Evolutionary conservation across 2,113 vertebrate species (phyloP).

Genomic region (Cephalophus harveyi): DNA sequence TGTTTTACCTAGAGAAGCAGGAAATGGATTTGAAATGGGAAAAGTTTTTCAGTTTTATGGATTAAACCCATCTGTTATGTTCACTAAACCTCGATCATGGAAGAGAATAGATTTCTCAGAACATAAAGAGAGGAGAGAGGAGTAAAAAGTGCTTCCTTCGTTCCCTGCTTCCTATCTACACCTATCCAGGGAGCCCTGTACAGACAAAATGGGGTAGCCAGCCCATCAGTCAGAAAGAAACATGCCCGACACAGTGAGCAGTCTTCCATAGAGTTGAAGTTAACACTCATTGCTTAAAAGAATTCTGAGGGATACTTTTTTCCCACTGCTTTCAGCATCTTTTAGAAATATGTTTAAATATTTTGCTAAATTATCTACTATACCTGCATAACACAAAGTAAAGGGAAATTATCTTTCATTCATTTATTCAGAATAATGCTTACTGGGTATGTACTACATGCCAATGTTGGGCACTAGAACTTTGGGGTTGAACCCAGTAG

Average conservation of each 20-base stretch:
- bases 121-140: neutral
- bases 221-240: neutral
- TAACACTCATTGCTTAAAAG: neutral
- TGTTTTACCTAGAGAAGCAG: slow-evolving; percentile 52
- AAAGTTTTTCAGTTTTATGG: slow-evolving; percentile 59
- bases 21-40: slow-evolving; percentile 55
- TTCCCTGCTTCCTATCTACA: neutral
- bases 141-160: neutral
- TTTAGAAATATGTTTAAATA: slow-evolving; percentile 1
- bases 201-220: neutral
- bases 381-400: neutral
- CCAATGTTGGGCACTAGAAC: neutral
- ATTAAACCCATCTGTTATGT: slow-evolving; percentile 43
- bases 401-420: slow-evolving; percentile 22
- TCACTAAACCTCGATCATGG: slow-evolving; percentile 12
- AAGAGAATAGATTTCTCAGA: slow-evolving; percentile 1
- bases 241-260: neutral
- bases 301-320: neutral
- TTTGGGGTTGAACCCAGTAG: neutral
- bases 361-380: neutral
- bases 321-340: neutral
- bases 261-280: neutral
- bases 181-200: neutral
- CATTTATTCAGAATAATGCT: slow-evolving; percentile 6
- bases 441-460: neutral